Conservation (phyloP, 2,888 invertebrate genomes). For the Dryobota labecula region DNA sequence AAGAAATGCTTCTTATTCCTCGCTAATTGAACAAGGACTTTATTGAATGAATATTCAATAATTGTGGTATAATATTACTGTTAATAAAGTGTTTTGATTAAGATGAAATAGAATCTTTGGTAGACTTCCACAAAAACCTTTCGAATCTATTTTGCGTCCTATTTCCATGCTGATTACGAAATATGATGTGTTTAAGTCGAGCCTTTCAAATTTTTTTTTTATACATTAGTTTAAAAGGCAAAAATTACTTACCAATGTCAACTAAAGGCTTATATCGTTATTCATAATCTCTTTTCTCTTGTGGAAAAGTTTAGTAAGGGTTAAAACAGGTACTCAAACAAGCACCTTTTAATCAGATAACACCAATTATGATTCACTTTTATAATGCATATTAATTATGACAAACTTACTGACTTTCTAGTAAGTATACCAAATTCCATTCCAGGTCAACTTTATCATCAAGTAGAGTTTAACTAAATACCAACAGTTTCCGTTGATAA, state of each 20-base stretch:
- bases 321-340: not conserved
- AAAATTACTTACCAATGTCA: not conserved
- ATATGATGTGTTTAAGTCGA: slow-evolving; percentile 1
- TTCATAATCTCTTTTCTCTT: not conserved
- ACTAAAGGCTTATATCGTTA: not conserved
- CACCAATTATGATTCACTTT: not conserved
- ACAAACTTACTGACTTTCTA: not conserved
- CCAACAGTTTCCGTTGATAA: slow-evolving; percentile 15
- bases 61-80: slow-evolving; percentile 6
- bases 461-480: not conserved
- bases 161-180: slow-evolving; percentile 26
- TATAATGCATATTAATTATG: not conserved
- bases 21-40: slow-evolving; percentile 51
- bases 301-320: not conserved
- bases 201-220: no score
- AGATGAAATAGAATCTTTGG: slow-evolving; percentile 25
- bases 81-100: slow-evolving; percentile 40
- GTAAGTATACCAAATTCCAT: not conserved
- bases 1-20: slow-evolving; percentile 18
- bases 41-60: slow-evolving; percentile 47
- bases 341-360: not conserved
- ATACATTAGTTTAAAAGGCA: not conserved
- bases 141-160: not conserved
- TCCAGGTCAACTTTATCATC: not conserved
- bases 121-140: slow-evolving; percentile 40